Evolutionary conservation across 2,113 vertebrate species (phyloP).

Genomic region (Carollia perspicillata): DNA sequence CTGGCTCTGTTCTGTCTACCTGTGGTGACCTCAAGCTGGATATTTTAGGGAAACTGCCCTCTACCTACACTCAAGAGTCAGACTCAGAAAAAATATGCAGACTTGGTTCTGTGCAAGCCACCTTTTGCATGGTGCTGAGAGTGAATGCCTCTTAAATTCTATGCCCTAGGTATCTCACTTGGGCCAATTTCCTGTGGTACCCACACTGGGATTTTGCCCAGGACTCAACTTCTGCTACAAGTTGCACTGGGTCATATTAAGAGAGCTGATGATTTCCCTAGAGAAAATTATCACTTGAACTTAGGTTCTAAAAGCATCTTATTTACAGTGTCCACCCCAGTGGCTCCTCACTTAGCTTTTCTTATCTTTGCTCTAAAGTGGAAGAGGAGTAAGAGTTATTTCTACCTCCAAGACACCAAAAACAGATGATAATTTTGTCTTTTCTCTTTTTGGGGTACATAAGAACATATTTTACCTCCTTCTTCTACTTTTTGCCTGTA

Average conservation of each 20-base stretch:
- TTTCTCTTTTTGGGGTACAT: not conserved
- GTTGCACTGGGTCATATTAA: not conserved
- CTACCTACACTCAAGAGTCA: not conserved
- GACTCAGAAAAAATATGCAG: not conserved
- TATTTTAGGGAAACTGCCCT: not conserved
- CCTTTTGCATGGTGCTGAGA: not conserved
- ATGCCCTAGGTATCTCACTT: not conserved
- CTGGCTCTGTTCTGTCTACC: not conserved
- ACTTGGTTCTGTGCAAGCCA: not conserved
- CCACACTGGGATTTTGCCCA: not conserved
- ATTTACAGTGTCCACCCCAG: not conserved
- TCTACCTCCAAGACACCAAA: not conserved
- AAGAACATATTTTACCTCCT: not conserved
- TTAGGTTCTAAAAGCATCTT: not conserved
- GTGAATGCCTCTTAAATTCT: not conserved
- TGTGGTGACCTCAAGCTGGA: not conserved
- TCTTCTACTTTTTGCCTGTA: not conserved
- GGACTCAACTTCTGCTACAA: not conserved
- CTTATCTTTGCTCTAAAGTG: not conserved
- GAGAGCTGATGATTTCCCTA: not conserved
- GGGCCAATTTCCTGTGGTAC: not conserved
- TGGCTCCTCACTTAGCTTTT: not conserved
- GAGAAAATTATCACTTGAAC: not conserved
- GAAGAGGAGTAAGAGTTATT: not conserved
- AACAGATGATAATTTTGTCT: not conserved